These are phyloP conservation scores for Callorhinus ursinus DNA, from an alignment of 2,113 vertebrate genomes.

Conservation along the genomic window DNA sequence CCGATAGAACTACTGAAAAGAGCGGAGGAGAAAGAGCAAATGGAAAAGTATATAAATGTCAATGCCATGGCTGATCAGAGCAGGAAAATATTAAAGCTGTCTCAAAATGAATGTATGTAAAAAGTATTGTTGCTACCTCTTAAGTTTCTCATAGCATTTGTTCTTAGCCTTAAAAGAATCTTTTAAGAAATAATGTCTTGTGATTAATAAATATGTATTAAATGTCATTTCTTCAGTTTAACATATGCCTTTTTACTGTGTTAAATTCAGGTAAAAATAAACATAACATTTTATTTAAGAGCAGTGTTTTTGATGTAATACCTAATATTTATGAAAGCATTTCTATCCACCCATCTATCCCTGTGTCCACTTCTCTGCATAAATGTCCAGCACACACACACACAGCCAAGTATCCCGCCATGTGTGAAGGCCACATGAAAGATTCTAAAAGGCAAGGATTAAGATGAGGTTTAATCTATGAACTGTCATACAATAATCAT, in stretches of 20 bases:
- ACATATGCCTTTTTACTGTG: background rate
- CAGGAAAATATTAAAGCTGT: background rate
- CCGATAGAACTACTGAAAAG: background rate
- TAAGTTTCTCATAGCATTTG: background rate
- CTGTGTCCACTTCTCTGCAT: background rate
- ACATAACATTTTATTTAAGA: background rate
- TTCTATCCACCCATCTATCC: background rate
- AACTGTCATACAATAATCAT: background rate
- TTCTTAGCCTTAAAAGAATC: background rate
- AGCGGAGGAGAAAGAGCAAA: background rate
- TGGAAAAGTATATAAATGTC: background rate
- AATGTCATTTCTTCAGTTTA: background rate
- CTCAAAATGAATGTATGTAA: background rate
- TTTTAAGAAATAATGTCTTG: background rate
- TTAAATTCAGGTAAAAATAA: constrained; percentile 27
- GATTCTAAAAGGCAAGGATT: background rate
- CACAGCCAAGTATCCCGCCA: background rate
- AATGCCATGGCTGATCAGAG: background rate
- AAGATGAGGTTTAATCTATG: background rate
- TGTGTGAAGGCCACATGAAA: background rate
- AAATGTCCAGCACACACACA: background rate
- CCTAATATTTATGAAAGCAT: background rate
- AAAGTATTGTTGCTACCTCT: background rate
- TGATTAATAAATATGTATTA: background rate
- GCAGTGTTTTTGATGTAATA: background rate